Evolutionary conservation across 1,140 invertebrate species (phyloP), one percentile per base, ranked within the genome.

Genomic region (Drosophila novamexicana): DNA sequence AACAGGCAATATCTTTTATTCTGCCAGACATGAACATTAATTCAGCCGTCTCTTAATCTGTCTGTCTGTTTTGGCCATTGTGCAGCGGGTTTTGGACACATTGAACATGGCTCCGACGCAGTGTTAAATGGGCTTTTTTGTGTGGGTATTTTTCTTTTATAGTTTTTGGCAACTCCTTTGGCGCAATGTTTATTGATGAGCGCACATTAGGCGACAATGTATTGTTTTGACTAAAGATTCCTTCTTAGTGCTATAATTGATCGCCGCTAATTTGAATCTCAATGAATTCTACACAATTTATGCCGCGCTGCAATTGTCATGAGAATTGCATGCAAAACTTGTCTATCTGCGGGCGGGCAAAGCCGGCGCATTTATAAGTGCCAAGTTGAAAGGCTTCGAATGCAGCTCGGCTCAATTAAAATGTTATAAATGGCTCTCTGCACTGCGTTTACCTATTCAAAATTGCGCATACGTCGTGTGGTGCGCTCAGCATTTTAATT

Each of bases 201-300:
- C 75, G 56, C 70, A 69, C 75, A 80, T 80, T 80, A 80, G 68
- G 61, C 50, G 61, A 79, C 75, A 77, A 75, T 62, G 69, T 63
- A 59, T 68, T 77, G 77, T 75, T 80, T 74, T 79, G 75, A 77
- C 70, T 77, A 62, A 59, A 69, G 69, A 80, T 69, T 73, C 77
- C 52, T 66, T 69, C 65, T 74, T 49, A 63, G 45, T 54, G 39
- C 71, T 14, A 22, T 56, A 73, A 80, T 77, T 80, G 74, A 80
- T 74, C 54, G 52, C 52, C 16, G 7, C 56, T 80, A 61, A 69
- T 77, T 80, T 80, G 61, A 77, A 69, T 80, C 39, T 73, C 58
- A 79, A 74, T 77, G 64, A 32, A 54, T 62, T 44, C 52, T 42
- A 52, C 42, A 64, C 39, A 52, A 65, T 44, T 40, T 53, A 36